phyloP scores from a whole-genome alignment of 2,888 invertebrate genomes.

The Icerya purchasi region DNA sequence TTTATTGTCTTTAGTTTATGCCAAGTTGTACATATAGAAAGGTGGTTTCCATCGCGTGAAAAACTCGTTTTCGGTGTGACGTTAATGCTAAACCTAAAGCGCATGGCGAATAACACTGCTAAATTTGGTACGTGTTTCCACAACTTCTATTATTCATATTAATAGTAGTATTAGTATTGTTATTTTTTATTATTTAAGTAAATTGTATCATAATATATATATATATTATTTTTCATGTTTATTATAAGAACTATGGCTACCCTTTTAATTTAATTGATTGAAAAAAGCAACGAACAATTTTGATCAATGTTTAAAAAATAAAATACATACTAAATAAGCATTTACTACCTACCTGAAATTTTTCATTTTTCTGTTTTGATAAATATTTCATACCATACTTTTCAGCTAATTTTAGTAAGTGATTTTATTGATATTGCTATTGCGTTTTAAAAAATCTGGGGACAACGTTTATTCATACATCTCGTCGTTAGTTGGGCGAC shows the following conservation, averaged over 20 bases:
- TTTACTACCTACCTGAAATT: too few relatives aligned
- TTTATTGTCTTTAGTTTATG: too few relatives aligned
- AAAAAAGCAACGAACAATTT: neutral
- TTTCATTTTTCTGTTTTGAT: too few relatives aligned
- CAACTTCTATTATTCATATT: neutral
- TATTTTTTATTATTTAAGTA: neutral
- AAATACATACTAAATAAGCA: too few relatives aligned
- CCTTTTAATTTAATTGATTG: neutral
- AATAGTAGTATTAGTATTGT: neutral
- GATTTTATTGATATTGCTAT: too few relatives aligned
- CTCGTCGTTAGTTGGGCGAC: too few relatives aligned
- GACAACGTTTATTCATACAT: too few relatives aligned
- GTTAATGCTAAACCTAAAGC: too few relatives aligned
- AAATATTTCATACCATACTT: too few relatives aligned
- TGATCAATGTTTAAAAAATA: neutral
- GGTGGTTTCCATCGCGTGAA: neutral
- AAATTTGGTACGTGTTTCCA: neutral
- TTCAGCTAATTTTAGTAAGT: too few relatives aligned
- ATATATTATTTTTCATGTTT: neutral
- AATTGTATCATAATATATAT: neutral
- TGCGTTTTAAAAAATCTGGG: too few relatives aligned
- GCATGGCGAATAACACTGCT: neutral
- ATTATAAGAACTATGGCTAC: neutral
- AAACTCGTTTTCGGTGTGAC: neutral
- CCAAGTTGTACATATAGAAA: too few relatives aligned